phyloP scores from a whole-genome alignment of 2,797 vertebrate species.

The Sebastes oblongus region DNA sequence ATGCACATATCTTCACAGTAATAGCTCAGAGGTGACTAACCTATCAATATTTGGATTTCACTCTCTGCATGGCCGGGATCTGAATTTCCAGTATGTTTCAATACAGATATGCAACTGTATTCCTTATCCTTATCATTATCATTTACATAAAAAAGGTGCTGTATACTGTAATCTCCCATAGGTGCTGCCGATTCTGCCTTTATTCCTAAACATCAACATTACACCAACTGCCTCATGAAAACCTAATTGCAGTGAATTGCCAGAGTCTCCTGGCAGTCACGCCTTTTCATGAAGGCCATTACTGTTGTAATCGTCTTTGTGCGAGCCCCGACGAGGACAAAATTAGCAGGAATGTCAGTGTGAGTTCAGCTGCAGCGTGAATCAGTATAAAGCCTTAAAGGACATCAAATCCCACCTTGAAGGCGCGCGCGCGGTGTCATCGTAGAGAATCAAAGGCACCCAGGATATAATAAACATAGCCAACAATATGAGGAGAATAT shows the following conservation, averaged over 20 bases:
- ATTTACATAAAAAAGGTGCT: slow-evolving; percentile 1
- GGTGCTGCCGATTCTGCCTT: neutral
- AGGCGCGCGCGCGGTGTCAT: neutral
- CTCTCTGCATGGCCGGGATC: neutral
- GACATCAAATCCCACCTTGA: slow-evolving; percentile 32
- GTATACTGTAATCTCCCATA: neutral
- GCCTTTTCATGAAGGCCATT: slow-evolving; percentile 14
- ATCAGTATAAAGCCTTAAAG: slow-evolving; percentile 4
- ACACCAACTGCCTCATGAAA: neutral
- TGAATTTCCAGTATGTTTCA: neutral
- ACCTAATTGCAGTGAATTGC: slow-evolving; percentile 1
- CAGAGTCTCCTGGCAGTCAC: neutral
- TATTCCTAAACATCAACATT: neutral
- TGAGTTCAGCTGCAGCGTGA: slow-evolving; percentile 35
- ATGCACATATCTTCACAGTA: neutral
- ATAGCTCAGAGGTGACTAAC: neutral
- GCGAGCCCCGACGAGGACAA: neutral
- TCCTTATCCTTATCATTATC: neutral
- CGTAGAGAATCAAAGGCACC: neutral
- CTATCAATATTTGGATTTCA: slow-evolving; percentile 22
- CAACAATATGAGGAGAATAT: neutral
- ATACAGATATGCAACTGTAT: neutral
- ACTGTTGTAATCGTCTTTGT: slow-evolving; percentile 20
- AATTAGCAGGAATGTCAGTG: slow-evolving; percentile 43
- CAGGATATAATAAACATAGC: neutral